These are phyloP conservation scores for Leptothorax acervorum DNA, from an alignment of 2,888 invertebrate species.

Conservation along the genomic window DNA sequence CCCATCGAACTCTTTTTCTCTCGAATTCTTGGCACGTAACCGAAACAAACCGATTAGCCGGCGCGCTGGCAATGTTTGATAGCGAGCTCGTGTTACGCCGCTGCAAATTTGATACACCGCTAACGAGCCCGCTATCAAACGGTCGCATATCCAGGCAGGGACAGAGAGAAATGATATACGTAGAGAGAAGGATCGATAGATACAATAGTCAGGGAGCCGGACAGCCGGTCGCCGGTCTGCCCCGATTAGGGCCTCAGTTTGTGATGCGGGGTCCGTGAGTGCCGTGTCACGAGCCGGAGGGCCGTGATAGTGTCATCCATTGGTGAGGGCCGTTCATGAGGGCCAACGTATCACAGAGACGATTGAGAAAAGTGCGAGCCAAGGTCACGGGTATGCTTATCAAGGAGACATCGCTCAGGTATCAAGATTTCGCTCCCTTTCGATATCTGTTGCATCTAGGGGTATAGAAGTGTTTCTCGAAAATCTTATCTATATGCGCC, in stretches of 20 bases:
- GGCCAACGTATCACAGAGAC: constrained; percentile 69
- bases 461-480: background rate
- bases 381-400: constrained; percentile 82
- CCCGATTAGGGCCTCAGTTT: constrained; percentile 78
- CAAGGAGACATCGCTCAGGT: constrained; percentile 85
- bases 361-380: constrained; percentile 62
- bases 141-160: constrained; percentile 64
- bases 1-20: constrained; percentile 1
- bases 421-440: constrained; percentile 56
- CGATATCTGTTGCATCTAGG: constrained; percentile 3
- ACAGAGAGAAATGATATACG: constrained; percentile 50
- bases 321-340: constrained; percentile 71
- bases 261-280: constrained; percentile 82
- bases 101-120: constrained; percentile 67
- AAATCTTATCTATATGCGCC: background rate
- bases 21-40: constrained; percentile 41
- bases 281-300: constrained; percentile 77
- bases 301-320: constrained; percentile 81
- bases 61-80: constrained; percentile 37
- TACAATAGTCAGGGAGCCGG: constrained; percentile 51
- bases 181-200: constrained; percentile 58
- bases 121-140: constrained; percentile 74
- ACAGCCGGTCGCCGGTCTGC: constrained; percentile 15
- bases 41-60: constrained; percentile 41
- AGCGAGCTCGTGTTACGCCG: constrained; percentile 64